phyloP scores from a whole-genome alignment of 2,888 invertebrate genomes.

The Mimumesa dahlbomi region DNA sequence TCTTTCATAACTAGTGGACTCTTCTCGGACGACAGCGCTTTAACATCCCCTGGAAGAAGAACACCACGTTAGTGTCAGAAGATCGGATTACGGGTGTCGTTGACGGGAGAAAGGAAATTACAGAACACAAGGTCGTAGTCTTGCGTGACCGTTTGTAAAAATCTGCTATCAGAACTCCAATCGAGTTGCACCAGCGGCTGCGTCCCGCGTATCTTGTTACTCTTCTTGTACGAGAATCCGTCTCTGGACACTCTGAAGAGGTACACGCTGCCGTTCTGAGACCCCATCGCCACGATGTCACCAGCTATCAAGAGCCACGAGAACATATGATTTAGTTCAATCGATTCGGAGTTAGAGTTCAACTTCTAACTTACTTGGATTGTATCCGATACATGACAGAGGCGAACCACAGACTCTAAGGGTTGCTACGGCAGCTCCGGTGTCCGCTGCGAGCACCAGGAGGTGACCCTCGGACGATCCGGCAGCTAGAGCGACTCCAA shows the following conservation, averaged over 20 bases:
- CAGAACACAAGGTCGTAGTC: slow-evolving; percentile 95
- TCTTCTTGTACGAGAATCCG: slow-evolving; percentile 94
- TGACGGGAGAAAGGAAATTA: slow-evolving; percentile 75
- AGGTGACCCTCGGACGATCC: slow-evolving; percentile 95
- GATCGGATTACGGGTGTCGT: too few species aligned
- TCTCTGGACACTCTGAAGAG: slow-evolving; percentile 92
- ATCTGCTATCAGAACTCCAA: slow-evolving; percentile 95
- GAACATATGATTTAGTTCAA: neutral
- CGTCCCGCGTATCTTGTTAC: slow-evolving; percentile 92
- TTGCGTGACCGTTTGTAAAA: slow-evolving; percentile 93
- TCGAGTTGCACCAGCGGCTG: slow-evolving; percentile 93
- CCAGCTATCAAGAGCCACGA: slow-evolving; percentile 84
- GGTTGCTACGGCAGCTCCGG: slow-evolving; percentile 92
- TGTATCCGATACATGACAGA: slow-evolving; percentile 92
- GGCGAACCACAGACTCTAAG: slow-evolving; percentile 93
- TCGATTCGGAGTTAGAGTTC: neutral
- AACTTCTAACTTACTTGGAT: slow-evolving; percentile 86
- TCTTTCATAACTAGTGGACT: slow-evolving; percentile 95
- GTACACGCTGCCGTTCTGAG: slow-evolving; percentile 93
- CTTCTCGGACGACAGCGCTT: slow-evolving; percentile 91
- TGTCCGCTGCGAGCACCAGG: slow-evolving; percentile 91
- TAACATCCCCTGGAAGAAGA: slow-evolving; percentile 88
- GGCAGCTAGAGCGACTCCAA: slow-evolving; percentile 92
- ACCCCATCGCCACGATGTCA: slow-evolving; percentile 92
- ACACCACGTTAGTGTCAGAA: neutral